Evolutionary conservation across 2,797 vertebrate genomes (phyloP).

Genomic region (Sebastes cheni): DNA sequence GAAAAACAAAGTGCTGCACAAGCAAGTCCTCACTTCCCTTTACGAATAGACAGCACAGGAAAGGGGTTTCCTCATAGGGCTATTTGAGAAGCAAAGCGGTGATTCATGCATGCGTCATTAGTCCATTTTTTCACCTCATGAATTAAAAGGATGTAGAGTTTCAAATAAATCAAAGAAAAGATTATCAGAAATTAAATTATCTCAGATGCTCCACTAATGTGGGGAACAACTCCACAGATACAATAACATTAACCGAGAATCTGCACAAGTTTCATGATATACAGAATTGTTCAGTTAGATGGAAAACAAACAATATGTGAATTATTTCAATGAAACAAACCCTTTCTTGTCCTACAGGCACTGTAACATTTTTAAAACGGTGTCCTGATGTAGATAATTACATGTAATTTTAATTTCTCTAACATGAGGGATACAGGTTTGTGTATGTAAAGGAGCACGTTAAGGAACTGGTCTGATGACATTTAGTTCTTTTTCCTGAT

Average conservation of each 20-base stretch:
- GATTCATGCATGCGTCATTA: conserved; percentile 58
- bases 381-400: background rate
- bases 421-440: background rate
- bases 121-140: background rate
- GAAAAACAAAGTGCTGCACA: conserved; percentile 60
- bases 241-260: background rate
- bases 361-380: background rate
- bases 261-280: background rate
- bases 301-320: background rate
- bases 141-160: background rate
- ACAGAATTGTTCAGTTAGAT: background rate
- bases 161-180: background rate
- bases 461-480: background rate
- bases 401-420: too few relatives aligned
- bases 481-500: background rate
- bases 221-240: background rate
- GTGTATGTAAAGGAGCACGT: background rate
- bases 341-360: background rate
- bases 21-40: conserved; percentile 78
- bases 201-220: background rate
- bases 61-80: conserved; percentile 58
- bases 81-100: conserved; percentile 38
- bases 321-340: background rate
- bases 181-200: background rate
- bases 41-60: conserved; percentile 60